These are phyloP conservation scores for Nomada fucata DNA, from an alignment of 2,888 invertebrate genomes.

Conservation along the genomic window DNA sequence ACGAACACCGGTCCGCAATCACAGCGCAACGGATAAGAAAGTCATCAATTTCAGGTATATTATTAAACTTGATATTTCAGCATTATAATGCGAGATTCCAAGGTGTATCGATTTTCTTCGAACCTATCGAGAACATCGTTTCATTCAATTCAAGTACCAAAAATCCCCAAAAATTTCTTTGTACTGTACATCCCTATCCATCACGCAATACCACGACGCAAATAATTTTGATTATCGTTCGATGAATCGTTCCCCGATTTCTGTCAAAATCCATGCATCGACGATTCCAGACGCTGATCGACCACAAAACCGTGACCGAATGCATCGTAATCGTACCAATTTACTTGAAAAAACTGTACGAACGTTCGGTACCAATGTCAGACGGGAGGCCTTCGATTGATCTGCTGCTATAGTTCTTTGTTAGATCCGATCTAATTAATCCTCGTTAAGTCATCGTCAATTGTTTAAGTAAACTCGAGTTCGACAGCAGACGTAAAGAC, in stretches of 20 bases:
- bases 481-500: conserved; percentile 7
- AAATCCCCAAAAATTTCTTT: background rate
- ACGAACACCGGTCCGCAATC: background rate
- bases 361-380: background rate
- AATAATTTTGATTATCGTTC: too few relatives aligned
- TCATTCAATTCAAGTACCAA: background rate
- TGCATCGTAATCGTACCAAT: background rate
- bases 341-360: background rate
- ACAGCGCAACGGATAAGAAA: background rate
- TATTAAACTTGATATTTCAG: background rate
- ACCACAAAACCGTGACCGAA: background rate
- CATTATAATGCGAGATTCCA: background rate
- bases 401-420: conserved; percentile 20
- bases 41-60: background rate
- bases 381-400: conserved; percentile 14
- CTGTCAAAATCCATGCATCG: too few relatives aligned
- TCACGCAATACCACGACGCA: background rate
- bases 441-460: conserved; percentile 55
- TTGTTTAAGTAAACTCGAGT: conserved; percentile 48
- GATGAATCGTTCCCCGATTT: background rate
- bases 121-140: background rate
- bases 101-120: too few relatives aligned
- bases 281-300: background rate
- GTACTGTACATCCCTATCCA: background rate
- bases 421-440: conserved; percentile 54